phyloP scores from a whole-genome alignment of 2,797 vertebrate genomes.

The Eulemur mongoz region DNA sequence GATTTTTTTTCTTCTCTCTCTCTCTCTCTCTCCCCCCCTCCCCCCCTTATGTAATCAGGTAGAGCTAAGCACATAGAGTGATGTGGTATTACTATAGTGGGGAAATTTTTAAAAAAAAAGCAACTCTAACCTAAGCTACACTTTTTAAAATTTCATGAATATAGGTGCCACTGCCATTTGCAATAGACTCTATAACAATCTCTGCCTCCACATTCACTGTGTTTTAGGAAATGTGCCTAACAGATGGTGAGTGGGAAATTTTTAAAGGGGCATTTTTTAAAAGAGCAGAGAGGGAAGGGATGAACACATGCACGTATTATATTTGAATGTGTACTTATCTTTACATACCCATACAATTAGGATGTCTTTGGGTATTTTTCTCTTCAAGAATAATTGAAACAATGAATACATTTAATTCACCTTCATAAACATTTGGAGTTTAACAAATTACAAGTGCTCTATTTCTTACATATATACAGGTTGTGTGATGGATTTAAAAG shows the following conservation, averaged over 20 bases:
- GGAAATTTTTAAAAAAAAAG: not conserved
- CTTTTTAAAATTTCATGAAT: conserved; percentile 57
- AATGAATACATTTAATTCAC: not conserved
- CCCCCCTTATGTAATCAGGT: not conserved
- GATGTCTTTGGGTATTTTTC: not conserved
- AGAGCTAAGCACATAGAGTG: not conserved
- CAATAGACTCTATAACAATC: conserved; percentile 64
- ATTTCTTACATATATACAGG: not conserved
- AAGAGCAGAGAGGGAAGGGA: conserved; percentile 63
- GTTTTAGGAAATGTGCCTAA: conserved; percentile 75
- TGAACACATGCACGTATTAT: not conserved
- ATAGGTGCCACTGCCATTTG: conserved; percentile 61
- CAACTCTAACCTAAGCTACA: conserved; percentile 34
- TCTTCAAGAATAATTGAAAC: not conserved
- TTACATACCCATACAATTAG: not conserved
- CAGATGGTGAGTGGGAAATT: conserved; percentile 80
- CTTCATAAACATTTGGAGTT: not conserved
- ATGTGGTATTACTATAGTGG: conserved; percentile 2
- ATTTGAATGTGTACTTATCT: conserved; percentile 42
- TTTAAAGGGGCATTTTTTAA: conserved; percentile 75
- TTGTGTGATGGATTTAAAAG: not conserved
- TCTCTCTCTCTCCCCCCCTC: not conserved
- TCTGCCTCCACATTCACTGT: conserved; percentile 66
- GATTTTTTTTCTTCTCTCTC: not conserved
- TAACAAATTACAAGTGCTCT: not conserved